A percentile compares a stretch with the other conserved stretches of the same genome.
Conservation (phyloP, 2,797 vertebrate genomes). For the Neoniphon sammara region DNA sequence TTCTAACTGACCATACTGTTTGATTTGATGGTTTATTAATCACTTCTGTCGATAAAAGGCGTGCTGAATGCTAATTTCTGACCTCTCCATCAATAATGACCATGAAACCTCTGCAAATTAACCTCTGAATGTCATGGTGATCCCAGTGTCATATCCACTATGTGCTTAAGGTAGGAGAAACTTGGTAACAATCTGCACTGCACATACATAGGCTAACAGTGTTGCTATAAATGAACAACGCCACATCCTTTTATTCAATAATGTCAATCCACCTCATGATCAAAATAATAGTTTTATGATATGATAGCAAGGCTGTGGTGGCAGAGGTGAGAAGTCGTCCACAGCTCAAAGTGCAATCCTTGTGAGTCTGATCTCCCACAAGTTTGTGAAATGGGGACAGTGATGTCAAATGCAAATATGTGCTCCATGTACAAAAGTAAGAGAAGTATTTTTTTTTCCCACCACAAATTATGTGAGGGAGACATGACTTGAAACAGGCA, state of each 20-base stretch:
- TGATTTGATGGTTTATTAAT: slow-evolving; percentile 86
- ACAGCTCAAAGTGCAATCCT: too few species aligned
- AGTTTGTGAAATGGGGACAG: too few species aligned
- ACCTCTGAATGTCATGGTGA: slow-evolving; percentile 88
- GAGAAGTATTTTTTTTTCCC: too few species aligned
- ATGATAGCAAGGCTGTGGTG: neutral
- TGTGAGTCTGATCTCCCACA: too few species aligned
- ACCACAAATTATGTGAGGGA: too few species aligned
- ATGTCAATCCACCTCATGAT: neutral
- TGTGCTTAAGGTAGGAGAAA: slow-evolving; percentile 67
- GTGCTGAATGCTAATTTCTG: slow-evolving; percentile 86
- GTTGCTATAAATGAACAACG: neutral
- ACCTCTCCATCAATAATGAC: slow-evolving; percentile 83
- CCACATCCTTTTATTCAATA: slow-evolving; percentile 20
- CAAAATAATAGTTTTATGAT: too few species aligned
- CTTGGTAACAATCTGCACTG: slow-evolving; percentile 24
- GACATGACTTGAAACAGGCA: too few species aligned
- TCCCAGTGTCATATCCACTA: slow-evolving; percentile 76
- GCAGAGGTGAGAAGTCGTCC: neutral
- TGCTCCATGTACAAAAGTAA: too few species aligned
- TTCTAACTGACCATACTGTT: slow-evolving; percentile 70
- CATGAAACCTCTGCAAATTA: slow-evolving; percentile 86
- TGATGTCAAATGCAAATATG: too few species aligned
- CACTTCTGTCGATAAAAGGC: slow-evolving; percentile 86
- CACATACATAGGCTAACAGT: neutral